Percentiles rank a stretch among this genome's conserved stretches.
Evolutionary conservation across 2,797 vertebrate genomes (phyloP).

Genomic region (Acestrorhynchus altus): DNA sequence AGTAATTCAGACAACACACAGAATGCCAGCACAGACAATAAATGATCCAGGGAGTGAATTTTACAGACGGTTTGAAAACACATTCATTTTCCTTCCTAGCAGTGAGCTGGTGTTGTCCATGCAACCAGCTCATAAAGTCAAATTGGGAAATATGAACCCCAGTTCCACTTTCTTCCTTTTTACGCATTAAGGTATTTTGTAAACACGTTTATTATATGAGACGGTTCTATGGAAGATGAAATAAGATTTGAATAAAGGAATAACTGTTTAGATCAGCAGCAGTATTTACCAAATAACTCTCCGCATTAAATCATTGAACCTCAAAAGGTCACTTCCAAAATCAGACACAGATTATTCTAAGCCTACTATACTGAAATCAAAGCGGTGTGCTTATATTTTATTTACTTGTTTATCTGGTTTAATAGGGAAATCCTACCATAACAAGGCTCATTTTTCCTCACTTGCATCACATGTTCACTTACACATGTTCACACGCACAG

Average conservation of each 20-base stretch:
- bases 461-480: not conserved
- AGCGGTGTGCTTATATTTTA: constrained; percentile 9
- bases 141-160: not conserved
- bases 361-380: constrained; percentile 4
- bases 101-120: not conserved
- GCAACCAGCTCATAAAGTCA: not conserved
- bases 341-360: constrained; percentile 16
- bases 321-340: not conserved
- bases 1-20: constrained; percentile 31
- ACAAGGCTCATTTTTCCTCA: not conserved
- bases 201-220: not conserved
- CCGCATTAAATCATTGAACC: constrained; percentile 16
- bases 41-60: not conserved
- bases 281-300: constrained; percentile 9
- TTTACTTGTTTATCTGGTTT: constrained; percentile 29
- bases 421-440: not conserved
- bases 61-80: not conserved
- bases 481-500: not conserved
- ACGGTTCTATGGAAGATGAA: not conserved
- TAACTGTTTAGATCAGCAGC: not conserved
- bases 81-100: not conserved
- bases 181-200: not conserved
- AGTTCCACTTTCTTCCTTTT: not conserved
- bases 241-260: not conserved
- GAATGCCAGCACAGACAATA: not conserved